phyloP scores from a whole-genome alignment of 2,113 vertebrate genomes.

The Pterocles gutturalis region DNA sequence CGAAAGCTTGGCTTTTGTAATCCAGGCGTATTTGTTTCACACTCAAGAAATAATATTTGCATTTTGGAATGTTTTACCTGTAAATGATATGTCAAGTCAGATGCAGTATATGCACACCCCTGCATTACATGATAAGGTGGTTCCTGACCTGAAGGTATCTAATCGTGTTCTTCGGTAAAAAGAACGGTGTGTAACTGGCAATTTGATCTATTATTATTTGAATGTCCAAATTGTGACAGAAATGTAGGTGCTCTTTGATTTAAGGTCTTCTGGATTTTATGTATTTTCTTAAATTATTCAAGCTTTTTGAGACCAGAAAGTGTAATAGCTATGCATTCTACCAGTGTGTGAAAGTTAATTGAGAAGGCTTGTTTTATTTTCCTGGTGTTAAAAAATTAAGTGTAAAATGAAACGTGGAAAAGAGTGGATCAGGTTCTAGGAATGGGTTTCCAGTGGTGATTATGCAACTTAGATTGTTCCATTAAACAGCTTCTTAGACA shows the following conservation, averaged over 20 bases:
- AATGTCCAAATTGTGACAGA: not conserved
- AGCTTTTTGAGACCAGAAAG: not conserved
- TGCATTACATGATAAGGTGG: not conserved
- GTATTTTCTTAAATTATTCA: not conserved
- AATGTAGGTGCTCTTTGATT: not conserved
- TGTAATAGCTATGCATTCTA: not conserved
- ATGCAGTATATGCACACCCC: not conserved
- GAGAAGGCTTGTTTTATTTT: not conserved
- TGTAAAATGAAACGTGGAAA: constrained; percentile 53
- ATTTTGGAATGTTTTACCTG: not conserved
- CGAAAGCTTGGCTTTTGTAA: not conserved
- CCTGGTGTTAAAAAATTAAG: constrained; percentile 49
- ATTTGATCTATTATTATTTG: not conserved
- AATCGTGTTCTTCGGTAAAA: not conserved
- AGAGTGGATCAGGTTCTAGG: constrained; percentile 29
- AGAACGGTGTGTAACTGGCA: not conserved
- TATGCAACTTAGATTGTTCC: not conserved
- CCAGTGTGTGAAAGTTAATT: not conserved
- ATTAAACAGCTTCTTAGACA: not conserved
- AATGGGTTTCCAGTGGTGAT: constrained; percentile 9
- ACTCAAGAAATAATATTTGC: not conserved
- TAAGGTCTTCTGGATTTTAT: not conserved
- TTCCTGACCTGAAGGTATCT: not conserved
- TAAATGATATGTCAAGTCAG: not conserved
- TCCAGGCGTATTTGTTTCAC: not conserved